phyloP scores from a whole-genome alignment of 2,113 vertebrate genomes.

The Cololabis saira region DNA sequence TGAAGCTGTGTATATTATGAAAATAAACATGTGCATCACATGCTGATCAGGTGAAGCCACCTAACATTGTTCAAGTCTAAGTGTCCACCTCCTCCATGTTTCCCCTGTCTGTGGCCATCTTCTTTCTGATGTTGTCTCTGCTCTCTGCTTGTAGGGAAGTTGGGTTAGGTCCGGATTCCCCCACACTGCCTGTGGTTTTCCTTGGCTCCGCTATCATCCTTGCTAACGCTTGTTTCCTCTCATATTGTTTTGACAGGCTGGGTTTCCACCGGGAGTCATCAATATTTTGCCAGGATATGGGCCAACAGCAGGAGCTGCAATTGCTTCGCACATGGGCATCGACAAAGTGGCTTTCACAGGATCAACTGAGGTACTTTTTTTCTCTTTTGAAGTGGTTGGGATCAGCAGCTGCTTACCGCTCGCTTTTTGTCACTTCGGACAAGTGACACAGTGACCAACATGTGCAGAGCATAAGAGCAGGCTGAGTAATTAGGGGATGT shows the following conservation, averaged over 20 bases:
- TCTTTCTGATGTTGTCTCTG: constrained; percentile 73
- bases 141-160: constrained; percentile 69
- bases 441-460: constrained; percentile 69
- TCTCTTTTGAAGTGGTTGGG: constrained; percentile 7
- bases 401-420: constrained; percentile 42
- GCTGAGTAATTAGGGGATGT: constrained; percentile 40
- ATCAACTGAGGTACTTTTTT: constrained; percentile 90
- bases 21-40: constrained; percentile 32
- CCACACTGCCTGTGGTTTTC: constrained; percentile 72
- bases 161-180: constrained; percentile 78
- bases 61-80: constrained; percentile 41
- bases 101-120: constrained; percentile 65
- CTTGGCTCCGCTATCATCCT: constrained; percentile 77
- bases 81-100: constrained; percentile 45
- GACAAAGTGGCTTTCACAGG: constrained; percentile 99
- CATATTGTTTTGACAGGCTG: constrained; percentile 91
- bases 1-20: constrained; percentile 16
- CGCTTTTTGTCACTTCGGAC: constrained; percentile 30
- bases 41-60: constrained; percentile 30
- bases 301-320: constrained; percentile 93
- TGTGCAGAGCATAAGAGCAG: constrained; percentile 58
- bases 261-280: constrained; percentile 98
- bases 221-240: constrained; percentile 81
- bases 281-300: constrained; percentile 99
- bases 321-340: constrained; percentile 93